phyloP scores from a whole-genome alignment of 1,140 invertebrate species.

The Campoletis sonorensis region DNA sequence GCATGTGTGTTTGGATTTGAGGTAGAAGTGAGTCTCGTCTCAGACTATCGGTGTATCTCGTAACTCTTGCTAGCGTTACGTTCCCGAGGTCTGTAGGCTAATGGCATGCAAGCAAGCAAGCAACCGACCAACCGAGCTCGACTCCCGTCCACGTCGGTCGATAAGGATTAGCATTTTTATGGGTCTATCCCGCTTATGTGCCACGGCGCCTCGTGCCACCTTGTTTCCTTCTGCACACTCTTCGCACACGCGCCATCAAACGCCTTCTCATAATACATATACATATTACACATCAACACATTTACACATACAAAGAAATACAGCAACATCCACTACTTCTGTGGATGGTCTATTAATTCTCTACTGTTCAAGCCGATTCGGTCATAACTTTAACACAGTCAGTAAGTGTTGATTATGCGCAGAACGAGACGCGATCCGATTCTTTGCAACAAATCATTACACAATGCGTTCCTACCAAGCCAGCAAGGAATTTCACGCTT shows the following conservation, averaged over 20 bases:
- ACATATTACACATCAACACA: conserved; percentile 22
- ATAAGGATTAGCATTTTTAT: conserved; percentile 78
- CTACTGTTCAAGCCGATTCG: neutral
- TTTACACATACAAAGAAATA: neutral
- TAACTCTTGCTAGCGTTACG: conserved; percentile 53
- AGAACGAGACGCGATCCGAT: conserved; percentile 13
- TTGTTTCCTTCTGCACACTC: conserved; percentile 65
- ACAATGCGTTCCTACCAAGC: neutral
- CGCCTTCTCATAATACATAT: conserved; percentile 43
- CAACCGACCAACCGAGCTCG: conserved; percentile 58
- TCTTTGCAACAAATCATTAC: neutral
- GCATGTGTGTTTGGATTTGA: neutral
- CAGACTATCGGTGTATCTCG: conserved; percentile 32
- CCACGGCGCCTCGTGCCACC: conserved; percentile 64
- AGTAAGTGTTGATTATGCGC: conserved; percentile 38
- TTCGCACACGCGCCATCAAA: conserved; percentile 59
- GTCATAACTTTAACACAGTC: conserved; percentile 13
- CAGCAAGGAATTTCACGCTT: conserved; percentile 31
- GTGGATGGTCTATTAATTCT: conserved; percentile 30
- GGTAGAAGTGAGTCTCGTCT: neutral
- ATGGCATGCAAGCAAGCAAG: conserved; percentile 74
- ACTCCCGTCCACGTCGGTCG: conserved; percentile 64
- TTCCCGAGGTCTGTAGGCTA: conserved; percentile 76
- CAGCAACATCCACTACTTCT: neutral
- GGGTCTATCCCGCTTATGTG: conserved; percentile 74